These are phyloP conservation scores for Brachionichthys hirsutus DNA, from an alignment of 2,113 vertebrate species.

Conservation along the genomic window DNA sequence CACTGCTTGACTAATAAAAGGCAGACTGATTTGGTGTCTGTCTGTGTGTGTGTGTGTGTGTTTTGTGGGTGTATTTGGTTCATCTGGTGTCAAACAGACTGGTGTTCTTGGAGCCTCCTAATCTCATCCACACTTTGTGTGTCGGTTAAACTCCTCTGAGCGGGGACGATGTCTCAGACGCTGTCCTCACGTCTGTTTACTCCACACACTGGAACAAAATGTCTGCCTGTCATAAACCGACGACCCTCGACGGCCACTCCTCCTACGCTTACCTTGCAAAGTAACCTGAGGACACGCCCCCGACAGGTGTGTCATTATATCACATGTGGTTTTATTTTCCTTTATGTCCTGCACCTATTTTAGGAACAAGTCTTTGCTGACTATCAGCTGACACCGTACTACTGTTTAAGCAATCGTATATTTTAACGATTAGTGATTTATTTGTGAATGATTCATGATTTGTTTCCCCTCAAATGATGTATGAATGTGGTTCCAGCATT, in stretches of 20 bases:
- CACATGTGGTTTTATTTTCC: too few species aligned
- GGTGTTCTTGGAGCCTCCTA: slow-evolving; percentile 49
- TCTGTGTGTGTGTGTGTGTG: slow-evolving; percentile 1
- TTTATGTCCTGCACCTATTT: too few species aligned
- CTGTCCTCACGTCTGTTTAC: slow-evolving; percentile 39
- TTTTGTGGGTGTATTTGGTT: slow-evolving; percentile 27
- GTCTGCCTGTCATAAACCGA: slow-evolving; percentile 30
- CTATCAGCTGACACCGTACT: too few species aligned
- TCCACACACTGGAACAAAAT: slow-evolving; percentile 25
- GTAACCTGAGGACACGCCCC: too few species aligned
- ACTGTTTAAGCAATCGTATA: too few species aligned
- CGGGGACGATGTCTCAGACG: slow-evolving; percentile 53
- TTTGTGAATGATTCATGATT: too few species aligned
- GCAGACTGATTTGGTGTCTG: slow-evolving; percentile 35
- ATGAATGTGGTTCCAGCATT: neutral
- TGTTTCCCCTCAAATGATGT: too few species aligned
- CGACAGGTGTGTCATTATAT: too few species aligned
- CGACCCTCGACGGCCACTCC: slow-evolving; percentile 4
- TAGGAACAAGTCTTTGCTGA: too few species aligned
- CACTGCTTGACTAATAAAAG: slow-evolving; percentile 55
- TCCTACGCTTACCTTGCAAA: too few species aligned
- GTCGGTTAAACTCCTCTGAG: slow-evolving; percentile 50
- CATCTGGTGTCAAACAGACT: slow-evolving; percentile 56
- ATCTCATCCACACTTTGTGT: slow-evolving; percentile 51
- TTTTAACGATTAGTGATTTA: too few species aligned